Base-by-base conservation (phyloP, 23 tunicate genomes). In the Oikopleura vanhoeffeni region DNA sequence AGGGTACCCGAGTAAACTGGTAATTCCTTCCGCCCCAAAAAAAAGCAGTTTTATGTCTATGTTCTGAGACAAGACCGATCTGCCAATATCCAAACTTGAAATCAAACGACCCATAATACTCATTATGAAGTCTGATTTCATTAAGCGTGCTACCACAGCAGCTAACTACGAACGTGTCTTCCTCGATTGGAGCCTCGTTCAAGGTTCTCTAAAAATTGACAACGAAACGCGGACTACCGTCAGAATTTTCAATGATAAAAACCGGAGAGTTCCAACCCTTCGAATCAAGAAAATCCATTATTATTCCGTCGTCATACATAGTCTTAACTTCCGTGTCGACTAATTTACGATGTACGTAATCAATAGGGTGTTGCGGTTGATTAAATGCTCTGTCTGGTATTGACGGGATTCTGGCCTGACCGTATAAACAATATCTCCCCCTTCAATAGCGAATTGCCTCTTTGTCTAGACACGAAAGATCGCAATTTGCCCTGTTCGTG, bases 41-140 rank as follows among this genome's bases (percentile, higher is more conserved):
- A 71, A 71, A 71, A 30, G 79, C 79, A 32, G 79, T 71, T 71
- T 71, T 71, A 30, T 71, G 79, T 38, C 79, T 28, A 38, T 71
- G 36, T 2, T 28, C 34, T 2, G 79, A 38, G 79, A 18, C 36
- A 2, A 71, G 27, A 13, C 35, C 79, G 4, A 71, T 30, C 32
- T 71, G 79, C 79, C 79, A 71, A 30, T 71, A 71, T 18, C 79
- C 79, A 71, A 3, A 13, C 79, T 71, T 71, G 3, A 71, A 4
- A 32, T 71, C 79, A 2, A 71, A 30, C 3, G 34, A 18, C 34
- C 34, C 79, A 32, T 18, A 30, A 30, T 71, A 71, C 38, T 28
- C 32, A 38, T 71, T 13, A 2, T 38, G 36, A 18, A 30, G 34
- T 3, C 79, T 3, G 3, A 71, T 71, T 28, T 71, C 79, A 38